Conservation (phyloP, 2,888 invertebrate genomes). For the Macrophya annulata region DNA sequence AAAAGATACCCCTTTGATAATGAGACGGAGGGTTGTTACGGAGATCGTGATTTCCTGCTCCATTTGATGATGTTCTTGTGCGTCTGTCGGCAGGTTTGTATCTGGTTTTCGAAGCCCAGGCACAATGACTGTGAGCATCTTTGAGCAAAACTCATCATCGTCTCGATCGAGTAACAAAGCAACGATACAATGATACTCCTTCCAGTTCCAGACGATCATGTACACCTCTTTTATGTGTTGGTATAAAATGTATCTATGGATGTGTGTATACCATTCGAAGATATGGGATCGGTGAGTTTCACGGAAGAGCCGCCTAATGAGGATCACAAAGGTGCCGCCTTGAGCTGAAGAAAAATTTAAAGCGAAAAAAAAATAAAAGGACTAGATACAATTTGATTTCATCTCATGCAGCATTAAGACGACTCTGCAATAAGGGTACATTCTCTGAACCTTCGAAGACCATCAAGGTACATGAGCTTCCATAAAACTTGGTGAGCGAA, state of each 20-base stretch:
- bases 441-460: background rate
- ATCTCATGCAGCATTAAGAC: background rate
- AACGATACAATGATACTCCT: conserved; percentile 70
- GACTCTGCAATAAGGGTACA: background rate
- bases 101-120: conserved; percentile 3
- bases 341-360: conserved; percentile 14
- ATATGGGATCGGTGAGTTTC: conserved; percentile 56
- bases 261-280: background rate
- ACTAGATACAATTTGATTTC: conserved; percentile 18
- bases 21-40: background rate
- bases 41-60: conserved; percentile 18
- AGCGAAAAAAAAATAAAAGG: background rate
- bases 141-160: conserved; percentile 73
- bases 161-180: conserved; percentile 71
- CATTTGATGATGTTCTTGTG: conserved; percentile 24
- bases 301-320: conserved; percentile 63
- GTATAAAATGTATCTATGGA: conserved; percentile 8
- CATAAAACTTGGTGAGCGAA: background rate
- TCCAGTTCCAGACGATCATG: conserved; percentile 43
- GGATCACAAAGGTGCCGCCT: conserved; percentile 66
- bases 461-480: background rate
- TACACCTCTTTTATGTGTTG: background rate
- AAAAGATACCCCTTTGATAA: background rate
- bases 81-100: background rate
- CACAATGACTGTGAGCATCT: conserved; percentile 71